phyloP scores from a whole-genome alignment of 2,113 vertebrate genomes.

The Perccottus glenii region DNA sequence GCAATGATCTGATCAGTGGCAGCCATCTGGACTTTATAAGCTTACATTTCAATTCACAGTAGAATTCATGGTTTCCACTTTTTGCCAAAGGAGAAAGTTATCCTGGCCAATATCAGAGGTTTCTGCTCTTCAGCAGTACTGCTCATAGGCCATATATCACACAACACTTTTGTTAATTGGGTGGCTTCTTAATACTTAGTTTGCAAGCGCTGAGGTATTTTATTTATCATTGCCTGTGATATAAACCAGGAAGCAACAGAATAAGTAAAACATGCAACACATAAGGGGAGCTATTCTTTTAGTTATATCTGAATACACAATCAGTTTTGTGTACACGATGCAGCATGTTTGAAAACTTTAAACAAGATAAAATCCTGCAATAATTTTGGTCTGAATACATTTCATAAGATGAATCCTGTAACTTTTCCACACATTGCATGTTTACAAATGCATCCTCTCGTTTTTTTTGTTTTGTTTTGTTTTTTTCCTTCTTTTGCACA shows the following conservation, averaged over 20 bases:
- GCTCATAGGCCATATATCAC: slow-evolving; percentile 23
- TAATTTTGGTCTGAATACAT: background rate
- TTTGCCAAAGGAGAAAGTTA: slow-evolving; percentile 5
- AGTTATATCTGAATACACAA: slow-evolving; percentile 8
- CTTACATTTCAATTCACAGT: slow-evolving; percentile 41
- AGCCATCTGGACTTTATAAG: slow-evolving; percentile 52
- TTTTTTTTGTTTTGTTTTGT: slow-evolving; percentile 51
- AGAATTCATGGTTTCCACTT: slow-evolving; percentile 24
- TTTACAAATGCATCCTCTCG: slow-evolving; percentile 54
- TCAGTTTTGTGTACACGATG: slow-evolving; percentile 7
- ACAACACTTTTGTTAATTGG: slow-evolving; percentile 6
- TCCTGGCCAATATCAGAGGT: background rate
- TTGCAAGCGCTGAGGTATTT: background rate
- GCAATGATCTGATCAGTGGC: slow-evolving; percentile 16
- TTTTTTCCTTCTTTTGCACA: slow-evolving; percentile 65
- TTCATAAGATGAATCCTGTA: slow-evolving; percentile 26
- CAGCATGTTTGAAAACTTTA: slow-evolving; percentile 9
- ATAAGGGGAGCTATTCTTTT: slow-evolving; percentile 1
- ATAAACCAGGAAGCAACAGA: slow-evolving; percentile 10
- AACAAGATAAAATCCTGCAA: background rate
- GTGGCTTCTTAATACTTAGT: background rate
- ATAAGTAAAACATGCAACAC: background rate
- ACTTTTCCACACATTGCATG: slow-evolving; percentile 59
- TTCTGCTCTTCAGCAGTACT: background rate
- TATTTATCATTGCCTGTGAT: slow-evolving; percentile 19